Base-by-base conservation (phyloP, 2,888 invertebrate genomes). In the Panorpa germanica region DNA sequence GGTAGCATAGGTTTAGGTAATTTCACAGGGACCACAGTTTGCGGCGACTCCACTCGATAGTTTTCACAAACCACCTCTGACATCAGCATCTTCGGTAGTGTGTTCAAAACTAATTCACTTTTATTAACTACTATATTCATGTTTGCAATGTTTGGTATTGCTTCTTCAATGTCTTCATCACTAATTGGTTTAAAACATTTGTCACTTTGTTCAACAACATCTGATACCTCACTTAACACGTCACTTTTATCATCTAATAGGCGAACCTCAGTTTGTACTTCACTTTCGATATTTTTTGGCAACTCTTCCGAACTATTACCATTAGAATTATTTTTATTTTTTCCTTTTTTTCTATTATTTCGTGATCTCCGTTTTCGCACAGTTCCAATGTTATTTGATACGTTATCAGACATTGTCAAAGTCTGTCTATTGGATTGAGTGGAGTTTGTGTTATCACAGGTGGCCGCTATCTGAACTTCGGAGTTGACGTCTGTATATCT, bases 331-430 rank as follows among this genome's bases (percentile, higher is more conserved):
- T 45, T 52, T 46, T 56, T 57, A 42, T 55, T 58, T 45, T 56
- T 59, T 6, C 57, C 51, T 46, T 57, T 58, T 39, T 57, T 58
- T 50, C 55, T 59, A 45, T 56, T 56, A 35, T 57, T 57, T 45
- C 55, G 59, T 40, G 58, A 57, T 34, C 55, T 52, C 41, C 57
- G 57, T 5, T 53, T 46, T 37, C 45, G 53, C 37, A 59, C 59
- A 38, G 59, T 59, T 59, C 59, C 59, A 39, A 48, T 57, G 29
- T n/a, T 28, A 11, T 8, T 16, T 25, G 9, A 16, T 4, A 15
- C 9, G 16, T 8, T 16, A 8, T 9, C 25, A 9, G 4, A 25
- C 8, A 16, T 25, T 16, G 16, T 16, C 16, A 8, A n/a, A 8
- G 25, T 4, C 11, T n/a, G n/a, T 4, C 8, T n/a, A n/a, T n/a